A percentile compares a stretch with the other conserved stretches of the same genome.
These are phyloP conservation scores for Mustelus asterias DNA, from an alignment of 2,113 vertebrate genomes.

Conservation along the genomic window DNA sequence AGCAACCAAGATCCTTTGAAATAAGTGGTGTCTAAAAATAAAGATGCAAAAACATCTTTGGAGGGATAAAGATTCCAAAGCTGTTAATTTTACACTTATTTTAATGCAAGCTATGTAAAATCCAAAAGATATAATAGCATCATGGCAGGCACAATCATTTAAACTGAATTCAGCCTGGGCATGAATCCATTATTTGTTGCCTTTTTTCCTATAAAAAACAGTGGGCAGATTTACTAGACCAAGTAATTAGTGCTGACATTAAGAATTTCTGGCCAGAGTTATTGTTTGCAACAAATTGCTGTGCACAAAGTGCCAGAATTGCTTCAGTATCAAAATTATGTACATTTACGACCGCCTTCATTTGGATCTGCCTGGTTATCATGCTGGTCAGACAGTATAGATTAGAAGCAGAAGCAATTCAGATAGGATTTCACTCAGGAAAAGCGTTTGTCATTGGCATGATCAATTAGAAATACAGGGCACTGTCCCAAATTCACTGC, in stretches of 20 bases:
- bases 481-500: background rate
- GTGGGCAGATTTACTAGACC: constrained; percentile 4
- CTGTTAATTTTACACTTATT: background rate
- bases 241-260: background rate
- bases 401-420: background rate
- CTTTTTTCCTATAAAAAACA: background rate
- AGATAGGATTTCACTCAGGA: background rate
- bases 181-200: background rate
- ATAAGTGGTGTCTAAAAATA: background rate
- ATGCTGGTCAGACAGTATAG: background rate
- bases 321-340: background rate
- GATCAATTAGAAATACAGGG: background rate
- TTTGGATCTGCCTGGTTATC: background rate
- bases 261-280: background rate
- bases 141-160: background rate
- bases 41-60: background rate
- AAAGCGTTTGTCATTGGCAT: background rate
- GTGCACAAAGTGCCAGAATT: background rate
- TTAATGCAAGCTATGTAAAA: background rate
- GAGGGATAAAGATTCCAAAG: background rate
- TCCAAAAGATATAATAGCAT: background rate
- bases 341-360: background rate
- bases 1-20: background rate
- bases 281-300: background rate
- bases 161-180: background rate